Evolutionary conservation across 2,888 invertebrate genomes (phyloP).

Genomic region (Cryptophagus acutangulus): DNA sequence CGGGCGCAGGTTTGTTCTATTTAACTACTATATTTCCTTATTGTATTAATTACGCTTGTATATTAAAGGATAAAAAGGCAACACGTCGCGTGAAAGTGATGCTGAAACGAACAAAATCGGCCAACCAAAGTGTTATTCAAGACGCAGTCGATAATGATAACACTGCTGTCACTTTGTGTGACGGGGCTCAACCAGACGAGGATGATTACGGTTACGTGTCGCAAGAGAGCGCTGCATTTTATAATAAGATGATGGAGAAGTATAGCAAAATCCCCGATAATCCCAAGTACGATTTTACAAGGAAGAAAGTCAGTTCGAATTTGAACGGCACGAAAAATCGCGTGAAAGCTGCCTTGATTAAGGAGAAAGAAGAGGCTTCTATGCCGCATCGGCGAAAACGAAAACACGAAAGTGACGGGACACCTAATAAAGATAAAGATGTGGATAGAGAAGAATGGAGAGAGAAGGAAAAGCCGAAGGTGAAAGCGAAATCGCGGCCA

Average conservation of each 20-base stretch:
- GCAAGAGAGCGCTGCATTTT: constrained; percentile 73
- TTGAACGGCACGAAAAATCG: constrained; percentile 64
- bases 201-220: constrained; percentile 91
- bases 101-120: constrained; percentile 82
- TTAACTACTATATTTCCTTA: constrained; percentile 4
- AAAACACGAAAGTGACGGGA: no score
- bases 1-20: constrained; percentile 47
- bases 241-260: constrained; percentile 81
- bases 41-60: constrained; percentile 7
- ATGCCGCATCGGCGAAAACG: constrained; percentile 62
- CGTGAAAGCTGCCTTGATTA: constrained; percentile 68
- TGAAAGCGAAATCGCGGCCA: constrained; percentile 59
- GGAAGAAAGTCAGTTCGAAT: constrained; percentile 50
- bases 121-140: constrained; percentile 78
- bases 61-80: constrained; percentile 45
- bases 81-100: constrained; percentile 46
- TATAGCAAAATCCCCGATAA: constrained; percentile 69
- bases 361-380: constrained; percentile 67
- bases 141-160: constrained; percentile 75
- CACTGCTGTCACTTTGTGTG: constrained; percentile 68
- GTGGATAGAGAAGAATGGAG: constrained; percentile 43
- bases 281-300: constrained; percentile 62
- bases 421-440: constrained; percentile 33
- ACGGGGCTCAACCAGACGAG: constrained; percentile 77
- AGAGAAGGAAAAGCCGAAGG: constrained; percentile 41